Evolutionary conservation across 2,797 vertebrate genomes (phyloP).

Genomic region (Lepidocolaptes lacrymiger): DNA sequence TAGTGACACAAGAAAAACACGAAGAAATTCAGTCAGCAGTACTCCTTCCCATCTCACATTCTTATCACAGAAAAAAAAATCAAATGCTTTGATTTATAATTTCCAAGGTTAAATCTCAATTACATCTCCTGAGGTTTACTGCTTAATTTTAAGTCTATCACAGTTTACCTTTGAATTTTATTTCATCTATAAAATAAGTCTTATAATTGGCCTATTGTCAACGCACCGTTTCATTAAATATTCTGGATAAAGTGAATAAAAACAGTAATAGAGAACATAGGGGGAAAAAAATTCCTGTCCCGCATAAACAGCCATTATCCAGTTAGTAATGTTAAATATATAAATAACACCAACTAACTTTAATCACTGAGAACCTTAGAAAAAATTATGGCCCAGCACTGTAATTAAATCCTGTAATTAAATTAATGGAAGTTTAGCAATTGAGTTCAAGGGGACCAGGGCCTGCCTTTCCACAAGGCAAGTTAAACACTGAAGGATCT

Average conservation of each 20-base stretch:
- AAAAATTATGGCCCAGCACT: background rate
- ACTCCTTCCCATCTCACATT: background rate
- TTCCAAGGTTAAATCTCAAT: conserved; percentile 12
- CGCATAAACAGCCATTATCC: background rate
- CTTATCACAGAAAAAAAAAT: background rate
- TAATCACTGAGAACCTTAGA: background rate
- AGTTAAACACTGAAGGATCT: background rate
- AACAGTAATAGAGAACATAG: background rate
- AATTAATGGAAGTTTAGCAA: background rate
- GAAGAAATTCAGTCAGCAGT: background rate
- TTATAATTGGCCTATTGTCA: background rate
- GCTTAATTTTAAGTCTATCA: background rate
- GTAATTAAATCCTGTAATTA: background rate
- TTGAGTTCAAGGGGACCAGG: background rate
- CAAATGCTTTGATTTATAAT: background rate
- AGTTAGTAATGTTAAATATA: background rate
- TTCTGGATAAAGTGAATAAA: background rate
- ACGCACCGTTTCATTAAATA: background rate
- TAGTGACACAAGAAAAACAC: background rate
- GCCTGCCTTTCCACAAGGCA: background rate
- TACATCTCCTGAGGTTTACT: background rate
- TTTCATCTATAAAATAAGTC: background rate
- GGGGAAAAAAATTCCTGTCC: background rate
- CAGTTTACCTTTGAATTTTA: background rate
- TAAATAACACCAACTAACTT: background rate